phyloP scores from a whole-genome alignment of 2,888 invertebrate species.

The Drosophila leonis region DNA sequence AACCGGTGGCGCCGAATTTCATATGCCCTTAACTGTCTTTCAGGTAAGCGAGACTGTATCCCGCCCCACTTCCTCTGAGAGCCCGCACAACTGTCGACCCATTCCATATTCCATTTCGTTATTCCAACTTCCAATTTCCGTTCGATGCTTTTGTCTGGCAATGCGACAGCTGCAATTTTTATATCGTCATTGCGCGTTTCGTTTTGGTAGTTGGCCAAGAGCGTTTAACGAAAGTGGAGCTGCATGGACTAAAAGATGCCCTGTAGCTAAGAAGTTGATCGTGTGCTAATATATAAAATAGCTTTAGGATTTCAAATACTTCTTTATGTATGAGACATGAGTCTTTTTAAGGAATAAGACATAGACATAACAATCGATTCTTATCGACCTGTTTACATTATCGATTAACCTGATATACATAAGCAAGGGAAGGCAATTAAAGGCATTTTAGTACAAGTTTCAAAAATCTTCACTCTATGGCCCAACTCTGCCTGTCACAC shows the following conservation, averaged over 20 bases:
- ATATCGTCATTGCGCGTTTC: slow-evolving; percentile 35
- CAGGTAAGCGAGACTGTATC: slow-evolving; percentile 77
- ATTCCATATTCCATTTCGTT: slow-evolving; percentile 13
- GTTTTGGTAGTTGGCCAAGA: slow-evolving; percentile 43
- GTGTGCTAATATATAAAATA: background rate
- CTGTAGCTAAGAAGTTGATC: background rate
- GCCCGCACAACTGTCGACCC: slow-evolving; percentile 17
- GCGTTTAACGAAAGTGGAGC: background rate
- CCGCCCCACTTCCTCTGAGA: slow-evolving; percentile 14
- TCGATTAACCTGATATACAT: no score
- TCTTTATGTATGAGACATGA: no score
- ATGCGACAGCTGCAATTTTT: slow-evolving; percentile 50
- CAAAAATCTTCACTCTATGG: background rate
- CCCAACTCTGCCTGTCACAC: no score
- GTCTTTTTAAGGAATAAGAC: background rate
- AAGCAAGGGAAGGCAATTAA: no score
- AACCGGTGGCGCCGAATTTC: slow-evolving; percentile 86
- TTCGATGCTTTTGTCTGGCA: slow-evolving; percentile 13
- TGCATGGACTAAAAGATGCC: background rate
- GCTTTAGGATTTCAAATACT: no score
- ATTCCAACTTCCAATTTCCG: slow-evolving; percentile 23
- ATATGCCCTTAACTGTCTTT: slow-evolving; percentile 86
- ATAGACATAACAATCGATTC: background rate
- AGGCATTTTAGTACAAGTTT: background rate
- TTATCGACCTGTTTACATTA: no score